Conservation (phyloP, 2,888 invertebrate species). For the Eucriotettix oculatus region DNA sequence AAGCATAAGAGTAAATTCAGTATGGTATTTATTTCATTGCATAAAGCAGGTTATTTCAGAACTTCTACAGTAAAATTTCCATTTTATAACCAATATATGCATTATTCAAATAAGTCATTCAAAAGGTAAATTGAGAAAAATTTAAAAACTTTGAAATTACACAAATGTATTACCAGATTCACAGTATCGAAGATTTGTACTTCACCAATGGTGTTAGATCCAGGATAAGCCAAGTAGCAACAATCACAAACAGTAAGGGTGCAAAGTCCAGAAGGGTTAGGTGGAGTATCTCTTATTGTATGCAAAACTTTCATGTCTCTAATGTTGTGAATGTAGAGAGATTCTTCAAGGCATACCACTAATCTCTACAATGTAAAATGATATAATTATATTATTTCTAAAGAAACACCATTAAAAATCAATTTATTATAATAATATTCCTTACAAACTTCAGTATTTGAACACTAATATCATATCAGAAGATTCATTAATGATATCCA, state of each 20-base stretch:
- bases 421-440: no score
- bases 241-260: conserved; percentile 80
- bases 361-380: conserved; percentile 53
- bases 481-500: no score
- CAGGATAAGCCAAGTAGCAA: conserved; percentile 93
- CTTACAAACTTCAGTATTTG: no score
- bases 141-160: neutral
- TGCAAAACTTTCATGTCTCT: conserved; percentile 96
- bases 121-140: neutral
- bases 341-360: conserved; percentile 94
- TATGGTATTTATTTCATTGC: no score
- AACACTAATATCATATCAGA: no score
- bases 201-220: conserved; percentile 83
- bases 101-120: neutral
- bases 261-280: conserved; percentile 83
- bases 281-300: conserved; percentile 94
- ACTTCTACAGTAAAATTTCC: no score
- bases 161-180: conserved; percentile 47
- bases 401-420: neutral
- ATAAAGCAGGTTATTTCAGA: no score
- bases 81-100: no score
- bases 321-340: conserved; percentile 95
- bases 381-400: neutral
- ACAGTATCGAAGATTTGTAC: conserved; percentile 90
- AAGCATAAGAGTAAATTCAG: no score